Evolutionary conservation across 2,888 invertebrate genomes (phyloP), one percentile per base, ranked within the genome.

Genomic region (Heteromyza rotundicornis): DNA sequence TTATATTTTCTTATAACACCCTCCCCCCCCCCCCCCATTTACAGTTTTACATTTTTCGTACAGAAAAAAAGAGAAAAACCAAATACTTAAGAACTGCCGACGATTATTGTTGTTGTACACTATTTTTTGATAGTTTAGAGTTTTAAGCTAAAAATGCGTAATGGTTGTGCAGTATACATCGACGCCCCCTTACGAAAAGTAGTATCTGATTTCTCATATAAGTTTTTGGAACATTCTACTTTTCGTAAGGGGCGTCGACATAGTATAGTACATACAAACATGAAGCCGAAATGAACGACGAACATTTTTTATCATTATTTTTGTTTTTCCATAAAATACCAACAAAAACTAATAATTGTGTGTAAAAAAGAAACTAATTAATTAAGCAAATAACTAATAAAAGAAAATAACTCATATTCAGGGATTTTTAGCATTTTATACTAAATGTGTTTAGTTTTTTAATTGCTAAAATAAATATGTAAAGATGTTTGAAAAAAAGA

Each of bases 371-470:
- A 24, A 49, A 35, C 24, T 49, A 54, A n/a, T n/a, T n/a, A n/a
- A n/a, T n/a, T n/a, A n/a, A n/a, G 22, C 23, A 52, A 62, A 49
- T 61, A 64, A 63, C n/a, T n/a, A n/a, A n/a, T n/a, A n/a, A n/a
- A n/a, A n/a, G 66, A 68, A 62, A 71, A 75, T 68, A 81, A 80
- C 72, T 77, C 78, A 79, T 79, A 77, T 81, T 81, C 82, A 81
- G 82, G 82, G 82, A 82, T 78, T 78, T 76, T 80, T 80, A 80
- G 80, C 80, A 81, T 81, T 81, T 81, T 80, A 78, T 76, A 72
- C 47, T 47, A 47, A 47, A 47, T 47, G 19, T 7, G 27, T 27
- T 27, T 27, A 36, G 40, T 49, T 35, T 24, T n/a, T 35, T 16
- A 55, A 57, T 52, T 49, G 57, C 27, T 54, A 40, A 59, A 50